Evolutionary conservation across 1,140 invertebrate genomes (phyloP), one percentile per base, ranked within the genome.

Genomic region (Aphelenchoides besseyi): DNA sequence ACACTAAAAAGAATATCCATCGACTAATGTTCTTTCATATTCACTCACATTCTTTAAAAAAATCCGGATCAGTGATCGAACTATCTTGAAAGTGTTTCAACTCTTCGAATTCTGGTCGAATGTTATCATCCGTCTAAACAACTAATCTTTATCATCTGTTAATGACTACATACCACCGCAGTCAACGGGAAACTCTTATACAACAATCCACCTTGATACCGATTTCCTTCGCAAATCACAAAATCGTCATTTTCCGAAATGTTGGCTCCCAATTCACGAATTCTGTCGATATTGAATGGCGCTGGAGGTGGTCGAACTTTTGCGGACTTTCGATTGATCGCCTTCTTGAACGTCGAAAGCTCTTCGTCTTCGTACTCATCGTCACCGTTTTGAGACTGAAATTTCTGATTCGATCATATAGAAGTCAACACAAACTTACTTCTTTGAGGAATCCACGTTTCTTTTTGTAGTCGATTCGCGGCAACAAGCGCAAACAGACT

Each of bases 171-270:
- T 79, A 88, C 86, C 79, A 98, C 92, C 8, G 93, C 92, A 70
- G 91, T 93, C 88, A 95, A 91, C 0, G 91, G 91, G 84, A 98
- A 98, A 78, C 91, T 92, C 86, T 98, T 98, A 85, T 95, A 97
- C 0, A 98, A 87, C 85, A 98, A 98, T 55, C 89, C 90, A 81
- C 95, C 94, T 8, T 92, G 88, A 85, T 95, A 98, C 77, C 93
- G 89, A 86, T 97, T 96, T 36, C 93, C 92, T 87, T 98, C 95
- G 86, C 98, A 98, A 53, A 97, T 91, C 16, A 95, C 86, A 85
- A 96, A 98, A 81, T 98, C 95, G 84, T 95, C 94, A 87, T 98
- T 95, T 1, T 90, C 92, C 0, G 92, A 92, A 0, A 97, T 91
- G 85, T 98, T 95, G 2, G 95, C 96, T 18, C 95, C 95, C 74